Evolutionary conservation across 1,140 invertebrate species (phyloP).

Genomic region (Streblospio benedicti): DNA sequence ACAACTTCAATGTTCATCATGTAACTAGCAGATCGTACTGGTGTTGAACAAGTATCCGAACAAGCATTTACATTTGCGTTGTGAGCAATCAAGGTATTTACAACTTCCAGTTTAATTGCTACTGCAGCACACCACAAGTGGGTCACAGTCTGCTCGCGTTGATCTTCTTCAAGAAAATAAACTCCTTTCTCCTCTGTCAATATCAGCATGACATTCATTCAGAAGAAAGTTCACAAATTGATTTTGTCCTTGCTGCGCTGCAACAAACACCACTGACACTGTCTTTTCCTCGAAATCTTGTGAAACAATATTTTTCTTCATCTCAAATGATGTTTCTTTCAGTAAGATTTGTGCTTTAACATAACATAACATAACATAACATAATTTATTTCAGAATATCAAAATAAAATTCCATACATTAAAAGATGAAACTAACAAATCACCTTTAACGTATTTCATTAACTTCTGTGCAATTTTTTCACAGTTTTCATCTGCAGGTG

Average conservation of each 20-base stretch:
- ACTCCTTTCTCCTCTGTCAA: constrained; percentile 73
- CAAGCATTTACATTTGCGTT: constrained; percentile 75
- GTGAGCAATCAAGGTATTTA: constrained; percentile 66
- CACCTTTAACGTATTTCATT: too few species aligned
- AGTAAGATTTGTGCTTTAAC: too few species aligned
- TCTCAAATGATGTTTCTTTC: too few species aligned
- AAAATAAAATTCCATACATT: too few species aligned
- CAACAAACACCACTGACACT: constrained; percentile 80
- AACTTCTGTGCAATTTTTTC: too few species aligned
- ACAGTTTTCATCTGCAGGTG: too few species aligned
- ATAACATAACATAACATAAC: too few species aligned
- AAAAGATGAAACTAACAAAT: too few species aligned
- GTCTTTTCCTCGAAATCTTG: too few species aligned
- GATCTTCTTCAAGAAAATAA: constrained; percentile 50
- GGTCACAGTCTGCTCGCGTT: constrained; percentile 70
- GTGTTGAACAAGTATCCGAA: constrained; percentile 81
- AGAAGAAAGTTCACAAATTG: constrained; percentile 83
- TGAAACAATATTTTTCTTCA: too few species aligned
- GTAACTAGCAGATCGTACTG: constrained; percentile 81
- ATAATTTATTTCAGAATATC: too few species aligned
- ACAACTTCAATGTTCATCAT: constrained; percentile 78
- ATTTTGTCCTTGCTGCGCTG: constrained; percentile 71
- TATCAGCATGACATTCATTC: constrained; percentile 67
- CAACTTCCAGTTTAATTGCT: constrained; percentile 68
- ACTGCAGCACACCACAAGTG: constrained; percentile 89